phyloP scores from a whole-genome alignment of 2,797 vertebrate species.

The Rhinichthys osculus region DNA sequence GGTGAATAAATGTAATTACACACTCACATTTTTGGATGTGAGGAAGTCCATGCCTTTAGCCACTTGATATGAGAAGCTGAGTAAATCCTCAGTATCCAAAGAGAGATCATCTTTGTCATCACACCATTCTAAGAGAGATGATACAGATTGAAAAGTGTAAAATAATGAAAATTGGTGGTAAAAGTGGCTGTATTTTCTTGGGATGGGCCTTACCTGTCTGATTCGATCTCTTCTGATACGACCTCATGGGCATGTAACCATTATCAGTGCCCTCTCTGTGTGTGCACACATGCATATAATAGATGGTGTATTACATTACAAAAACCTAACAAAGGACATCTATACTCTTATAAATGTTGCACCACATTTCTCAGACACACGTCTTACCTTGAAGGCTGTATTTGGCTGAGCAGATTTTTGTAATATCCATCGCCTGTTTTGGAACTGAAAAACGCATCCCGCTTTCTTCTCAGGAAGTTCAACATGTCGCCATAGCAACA shows the following conservation, averaged over 20 bases:
- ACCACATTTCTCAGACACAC: conserved; percentile 23
- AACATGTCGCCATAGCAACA: conserved; percentile 98
- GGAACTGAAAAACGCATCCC: conserved; percentile 89
- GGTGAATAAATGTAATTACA: conserved; percentile 29
- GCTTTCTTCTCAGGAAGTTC: conserved; percentile 94
- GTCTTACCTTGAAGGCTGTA: conserved; percentile 81
- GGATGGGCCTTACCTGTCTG: conserved; percentile 71
- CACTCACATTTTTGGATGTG: conserved; percentile 89
- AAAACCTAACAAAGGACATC: conserved; percentile 11
- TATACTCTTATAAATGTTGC: conserved; percentile 20
- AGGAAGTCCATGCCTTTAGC: conserved; percentile 99
- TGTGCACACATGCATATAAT: conserved; percentile 20
- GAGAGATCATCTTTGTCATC: conserved; percentile 78
- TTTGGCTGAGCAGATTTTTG: conserved; percentile 85
- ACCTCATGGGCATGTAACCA: conserved; percentile 93
- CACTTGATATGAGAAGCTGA: conserved; percentile 95
- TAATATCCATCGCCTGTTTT: conserved; percentile 83
- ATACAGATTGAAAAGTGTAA: neutral
- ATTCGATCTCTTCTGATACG: conserved; percentile 77
- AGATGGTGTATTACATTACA: conserved; percentile 7
- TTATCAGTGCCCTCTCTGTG: conserved; percentile 78
- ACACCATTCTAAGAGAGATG: conserved; percentile 57
- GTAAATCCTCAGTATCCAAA: conserved; percentile 87
- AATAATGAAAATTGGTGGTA: neutral
- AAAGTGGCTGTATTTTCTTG: neutral